A percentile compares a stretch with the other conserved stretches of the same genome.
Evolutionary conservation across 1,140 invertebrate genomes (phyloP).

Genomic region (Heliconius nattereri): DNA sequence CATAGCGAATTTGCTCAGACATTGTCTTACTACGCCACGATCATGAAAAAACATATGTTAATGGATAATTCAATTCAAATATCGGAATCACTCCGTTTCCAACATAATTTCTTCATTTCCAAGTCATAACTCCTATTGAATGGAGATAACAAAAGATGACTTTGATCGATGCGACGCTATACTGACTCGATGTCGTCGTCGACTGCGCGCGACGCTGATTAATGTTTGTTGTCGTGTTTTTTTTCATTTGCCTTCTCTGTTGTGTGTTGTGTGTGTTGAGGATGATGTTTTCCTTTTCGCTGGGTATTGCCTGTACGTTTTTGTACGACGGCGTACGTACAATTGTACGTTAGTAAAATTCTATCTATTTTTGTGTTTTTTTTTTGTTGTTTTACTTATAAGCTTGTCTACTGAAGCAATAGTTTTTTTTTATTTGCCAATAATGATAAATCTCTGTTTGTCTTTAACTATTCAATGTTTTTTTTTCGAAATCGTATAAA

Average conservation of each 20-base stretch:
- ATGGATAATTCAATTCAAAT: not conserved
- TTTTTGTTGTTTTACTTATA: no score
- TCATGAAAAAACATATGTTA: not conserved
- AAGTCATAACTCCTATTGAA: constrained; percentile 14
- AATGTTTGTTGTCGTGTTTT: constrained; percentile 8
- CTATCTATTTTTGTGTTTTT: no score
- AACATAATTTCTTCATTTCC: constrained; percentile 8
- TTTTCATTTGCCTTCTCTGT: not conserved
- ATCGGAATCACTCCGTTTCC: not conserved
- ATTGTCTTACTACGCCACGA: not conserved
- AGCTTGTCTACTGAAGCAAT: no score
- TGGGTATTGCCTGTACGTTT: not conserved
- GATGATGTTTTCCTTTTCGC: not conserved
- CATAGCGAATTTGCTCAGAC: no score
- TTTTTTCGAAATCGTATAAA: no score
- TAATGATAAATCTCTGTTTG: no score
- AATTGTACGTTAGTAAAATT: no score
- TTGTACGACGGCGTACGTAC: no score
- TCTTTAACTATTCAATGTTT: no score
- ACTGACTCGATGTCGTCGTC: constrained; percentile 1
- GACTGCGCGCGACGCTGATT: constrained; percentile 13
- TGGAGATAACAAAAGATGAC: constrained; percentile 14
- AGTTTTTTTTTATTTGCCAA: no score
- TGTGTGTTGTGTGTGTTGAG: not conserved
- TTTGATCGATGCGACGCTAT: constrained; percentile 1